Base-by-base conservation (phyloP, 2,797 vertebrate genomes). In the Agapornis canus region DNA sequence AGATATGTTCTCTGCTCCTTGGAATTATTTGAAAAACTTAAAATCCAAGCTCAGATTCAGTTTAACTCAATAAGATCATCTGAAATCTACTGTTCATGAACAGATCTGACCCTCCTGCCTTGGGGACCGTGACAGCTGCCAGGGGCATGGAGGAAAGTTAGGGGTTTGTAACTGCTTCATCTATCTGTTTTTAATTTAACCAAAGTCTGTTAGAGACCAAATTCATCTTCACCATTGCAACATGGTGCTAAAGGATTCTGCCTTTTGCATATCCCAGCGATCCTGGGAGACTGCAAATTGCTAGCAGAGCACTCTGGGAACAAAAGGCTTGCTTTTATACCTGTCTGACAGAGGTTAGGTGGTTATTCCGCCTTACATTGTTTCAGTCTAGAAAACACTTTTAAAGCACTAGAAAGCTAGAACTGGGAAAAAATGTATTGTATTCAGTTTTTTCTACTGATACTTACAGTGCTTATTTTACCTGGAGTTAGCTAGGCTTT, bases 21-120 rank as follows among this genome's bases (percentile, higher is more conserved):
- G 32, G 83, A 95, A 90, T 82, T 65, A 76, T 82, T 56, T 89
- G 39, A 76, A 82, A 91, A 57, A 13, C 72, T 88, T 71, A 87
- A 90, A 91, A 76, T 8, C 2, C 31, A 31, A 82, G 31, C 47
- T 90, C 23, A 94, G 78, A 83, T 75, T 71, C 47, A 43, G 51
- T 82, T 93, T 76, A 63, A 23, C 29, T 39, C 64, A 75, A 86
- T 51, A 91, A 83, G 18, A 81, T 51, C 73, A 43, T 49, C 66
- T 86, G 73, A 64, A 93, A 90, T 72, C 19, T 47, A 29, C 2
- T 75, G 32, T 40, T 95, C 45, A 32, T 61, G 43, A 69, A 31
- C 35, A 35, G 22, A 56, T 73, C 43, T 91, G 45, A 69, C 47
- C 59, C 8, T 81, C 35, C 27, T 89, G 25, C 51, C 35, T 54